Base-by-base conservation (phyloP, 2,113 vertebrate species). In the Murina feae region DNA sequence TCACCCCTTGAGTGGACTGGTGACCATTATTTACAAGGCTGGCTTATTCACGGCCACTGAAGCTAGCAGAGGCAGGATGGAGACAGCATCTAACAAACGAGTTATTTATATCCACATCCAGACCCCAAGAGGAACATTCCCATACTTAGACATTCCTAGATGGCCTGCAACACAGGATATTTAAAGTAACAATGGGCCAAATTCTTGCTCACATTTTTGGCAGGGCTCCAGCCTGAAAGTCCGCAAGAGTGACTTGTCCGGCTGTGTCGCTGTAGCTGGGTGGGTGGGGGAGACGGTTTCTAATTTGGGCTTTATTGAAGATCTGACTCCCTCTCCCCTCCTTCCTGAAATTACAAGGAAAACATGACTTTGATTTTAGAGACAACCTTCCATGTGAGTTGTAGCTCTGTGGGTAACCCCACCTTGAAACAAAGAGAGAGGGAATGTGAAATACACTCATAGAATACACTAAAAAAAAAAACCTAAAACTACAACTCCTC, bases 111-210 rank as follows among this genome's bases (percentile, higher is more conserved):
- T 86, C 96, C 79, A 32, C 74, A 95, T 90, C 94, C 93, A 92
- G 79, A 94, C 95, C 96, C 95, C 97, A 86, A 58, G 95, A 95
- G 97, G 96, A 97, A 97, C 97, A 97, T 97, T 97, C 97, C 96
- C 95, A 95, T 97, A 97, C 97, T 97, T 97, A 97, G 97, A 92
- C 97, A 94, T 97, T 97, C 97, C 97, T 97, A 97, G 97, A 97
- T 97, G 97, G 97, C 96, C 92, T 96, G 97, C 32, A 82, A 97
- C 97, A 97, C 92, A 90, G 95, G 97, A 95, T 97, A 97, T 97
- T 97, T 97, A 97, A 97, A 97, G 97, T 91, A 97, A 97, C 97
- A 97, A 97, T 97, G 95, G 97, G 92, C 86, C 96, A 95, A 92
- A 96, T 97, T 97, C 97, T 94, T 97, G 96, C 86, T 96, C 92